phyloP scores from a whole-genome alignment of 2,113 vertebrate species.

The Coreoperca whiteheadi region DNA sequence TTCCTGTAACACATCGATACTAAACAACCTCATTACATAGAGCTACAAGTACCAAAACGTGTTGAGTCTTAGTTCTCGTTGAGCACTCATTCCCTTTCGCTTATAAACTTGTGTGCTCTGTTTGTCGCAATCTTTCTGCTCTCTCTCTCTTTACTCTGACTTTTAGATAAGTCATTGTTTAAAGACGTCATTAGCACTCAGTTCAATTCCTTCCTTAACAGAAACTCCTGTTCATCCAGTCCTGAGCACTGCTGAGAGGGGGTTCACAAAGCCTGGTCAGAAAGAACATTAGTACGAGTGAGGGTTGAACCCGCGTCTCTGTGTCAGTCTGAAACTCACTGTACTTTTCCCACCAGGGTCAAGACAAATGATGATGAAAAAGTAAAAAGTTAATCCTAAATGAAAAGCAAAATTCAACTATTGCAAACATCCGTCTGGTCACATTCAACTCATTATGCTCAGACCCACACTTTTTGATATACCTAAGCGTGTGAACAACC shows the following conservation, averaged over 20 bases:
- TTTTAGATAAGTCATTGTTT: neutral
- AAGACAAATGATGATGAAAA: neutral
- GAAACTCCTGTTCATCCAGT: neutral
- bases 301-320: neutral
- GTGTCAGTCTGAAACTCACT: neutral
- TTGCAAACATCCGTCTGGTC: no score
- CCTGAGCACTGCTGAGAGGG: neutral
- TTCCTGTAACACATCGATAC: neutral
- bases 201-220: neutral
- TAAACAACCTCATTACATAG: neutral
- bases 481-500: neutral
- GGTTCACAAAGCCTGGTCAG: neutral
- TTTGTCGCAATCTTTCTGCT: neutral
- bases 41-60: neutral
- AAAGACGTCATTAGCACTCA: neutral
- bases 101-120: neutral
- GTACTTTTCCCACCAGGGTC: neutral
- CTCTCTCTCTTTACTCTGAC: no score
- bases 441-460: neutral
- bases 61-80: neutral
- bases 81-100: neutral
- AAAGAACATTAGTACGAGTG: neutral
- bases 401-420: no score
- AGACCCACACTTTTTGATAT: neutral
- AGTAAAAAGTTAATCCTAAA: neutral